phyloP scores from a whole-genome alignment of 2,113 vertebrate genomes.

The Bostrychus sinensis region DNA sequence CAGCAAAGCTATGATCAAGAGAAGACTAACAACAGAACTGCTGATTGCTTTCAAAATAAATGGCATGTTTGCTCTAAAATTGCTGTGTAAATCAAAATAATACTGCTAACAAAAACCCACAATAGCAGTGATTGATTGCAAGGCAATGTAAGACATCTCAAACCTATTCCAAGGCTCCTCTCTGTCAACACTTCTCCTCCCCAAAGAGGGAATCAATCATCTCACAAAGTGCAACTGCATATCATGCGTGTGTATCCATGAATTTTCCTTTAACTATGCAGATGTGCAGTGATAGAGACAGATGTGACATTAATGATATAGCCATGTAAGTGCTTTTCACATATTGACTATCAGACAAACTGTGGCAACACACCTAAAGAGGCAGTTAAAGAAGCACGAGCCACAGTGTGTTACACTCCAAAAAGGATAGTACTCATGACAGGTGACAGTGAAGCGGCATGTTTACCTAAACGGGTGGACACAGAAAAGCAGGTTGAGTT shows the following conservation, averaged over 20 bases:
- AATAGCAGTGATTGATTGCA: slow-evolving; percentile 38
- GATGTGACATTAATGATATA: slow-evolving; percentile 50
- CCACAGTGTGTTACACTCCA: neutral
- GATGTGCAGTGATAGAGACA: slow-evolving; percentile 24
- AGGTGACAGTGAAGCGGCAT: slow-evolving; percentile 12
- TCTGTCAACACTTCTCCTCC: slow-evolving; percentile 28
- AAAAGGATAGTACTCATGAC: slow-evolving; percentile 6
- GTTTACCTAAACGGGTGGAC: slow-evolving; percentile 9
- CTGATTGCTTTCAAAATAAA: neutral
- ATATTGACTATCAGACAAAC: slow-evolving; percentile 55
- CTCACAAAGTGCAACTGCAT: neutral
- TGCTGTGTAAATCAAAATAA: slow-evolving; percentile 33
- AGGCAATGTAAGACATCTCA: neutral
- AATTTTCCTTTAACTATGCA: slow-evolving; percentile 32
- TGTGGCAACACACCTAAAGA: slow-evolving; percentile 8
- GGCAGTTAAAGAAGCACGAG: neutral
- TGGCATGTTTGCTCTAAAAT: neutral
- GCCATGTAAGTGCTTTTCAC: slow-evolving; percentile 41
- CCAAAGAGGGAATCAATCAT: slow-evolving; percentile 51
- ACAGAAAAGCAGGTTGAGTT: slow-evolving; percentile 17
- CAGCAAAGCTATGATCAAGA: neutral
- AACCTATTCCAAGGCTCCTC: slow-evolving; percentile 41
- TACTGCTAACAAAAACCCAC: slow-evolving; percentile 15
- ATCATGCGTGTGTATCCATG: slow-evolving; percentile 4
- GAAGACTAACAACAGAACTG: neutral